phyloP scores from a whole-genome alignment of 2,888 invertebrate genomes.

The Crioceris asparagi region DNA sequence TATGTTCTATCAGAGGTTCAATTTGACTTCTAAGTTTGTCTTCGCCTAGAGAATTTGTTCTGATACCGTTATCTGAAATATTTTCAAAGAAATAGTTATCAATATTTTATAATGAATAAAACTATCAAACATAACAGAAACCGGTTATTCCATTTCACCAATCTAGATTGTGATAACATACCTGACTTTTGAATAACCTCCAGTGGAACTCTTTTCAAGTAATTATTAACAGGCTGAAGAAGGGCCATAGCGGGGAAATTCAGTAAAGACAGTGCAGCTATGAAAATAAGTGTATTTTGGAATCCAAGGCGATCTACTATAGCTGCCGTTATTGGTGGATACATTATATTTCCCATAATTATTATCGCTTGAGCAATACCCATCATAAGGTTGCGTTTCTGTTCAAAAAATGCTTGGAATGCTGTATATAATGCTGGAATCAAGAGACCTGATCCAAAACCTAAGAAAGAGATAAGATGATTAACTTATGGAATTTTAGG shows the following conservation, averaged over 20 bases:
- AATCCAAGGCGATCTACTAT: slow-evolving; percentile 55
- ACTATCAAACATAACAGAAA: background rate
- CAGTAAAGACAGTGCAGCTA: slow-evolving; percentile 4
- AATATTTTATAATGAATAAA: too few relatives aligned
- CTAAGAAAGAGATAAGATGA: slow-evolving; percentile 34
- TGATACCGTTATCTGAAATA: too few relatives aligned
- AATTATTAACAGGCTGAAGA: slow-evolving; percentile 1
- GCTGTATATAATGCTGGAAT: slow-evolving; percentile 62
- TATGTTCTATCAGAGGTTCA: slow-evolving; percentile 9
- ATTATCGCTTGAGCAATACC: slow-evolving; percentile 62
- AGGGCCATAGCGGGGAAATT: slow-evolving; percentile 6
- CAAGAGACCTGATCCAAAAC: slow-evolving; percentile 62
- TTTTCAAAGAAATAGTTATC: too few relatives aligned
- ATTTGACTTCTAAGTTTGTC: slow-evolving; percentile 12
- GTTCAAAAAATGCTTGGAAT: slow-evolving; percentile 64
- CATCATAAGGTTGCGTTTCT: slow-evolving; percentile 61
- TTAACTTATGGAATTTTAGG: background rate
- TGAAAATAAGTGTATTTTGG: slow-evolving; percentile 34
- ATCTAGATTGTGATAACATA: background rate
- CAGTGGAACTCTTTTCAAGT: slow-evolving; percentile 4
- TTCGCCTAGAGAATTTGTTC: slow-evolving; percentile 8
- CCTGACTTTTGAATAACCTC: background rate
- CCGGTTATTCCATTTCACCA: background rate
- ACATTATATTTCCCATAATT: slow-evolving; percentile 56
- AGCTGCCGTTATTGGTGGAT: slow-evolving; percentile 53